Evolutionary conservation across 1,140 invertebrate species (phyloP), one percentile per base, ranked within the genome.

Genomic region (Calliphora vicina): DNA sequence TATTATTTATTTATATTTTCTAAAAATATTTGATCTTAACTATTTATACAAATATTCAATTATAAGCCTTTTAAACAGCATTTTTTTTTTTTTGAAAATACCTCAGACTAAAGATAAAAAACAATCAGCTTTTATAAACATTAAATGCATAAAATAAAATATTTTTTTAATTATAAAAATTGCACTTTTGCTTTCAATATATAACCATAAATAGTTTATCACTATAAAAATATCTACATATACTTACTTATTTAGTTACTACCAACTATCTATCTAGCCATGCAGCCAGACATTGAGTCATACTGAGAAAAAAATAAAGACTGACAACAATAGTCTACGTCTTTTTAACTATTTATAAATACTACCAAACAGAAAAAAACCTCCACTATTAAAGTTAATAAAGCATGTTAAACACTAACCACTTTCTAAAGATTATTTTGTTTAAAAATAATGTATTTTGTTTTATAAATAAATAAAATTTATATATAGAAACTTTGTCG

Each of bases 121-220:
- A 67, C 23, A 23, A 25, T 67, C n/a, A 23, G 8, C 61, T 23
- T 67, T 17, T 23, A 25, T 10, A 67, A 23, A 12, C n/a, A 67
- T 12, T 67, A 20, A 23, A 67, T 67, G 61, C n/a, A 67, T 25
- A 67, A 67, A 67, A 25, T n/a, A 2, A 8, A 67, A 67, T 67
- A 20, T 50, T 50, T 50, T 35, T 35, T 35, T 35, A 35, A 35
- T 35, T 50, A 50, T 50, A 50, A 50, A 50, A 45, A 29, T 10
- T 23, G 25, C n/a, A 25, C 61, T 67, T 67, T 67, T 67, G 61
- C 61, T 67, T 67, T 67, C 61, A 23, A 67, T 67, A 67, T 67
- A 67, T 23, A 67, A 67, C 61, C 61, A 67, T 67, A 67, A 67
- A 67, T 67, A 67, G 61, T 67, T 67, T 67, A 67, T 67, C 61